Evolutionary conservation across 2,797 vertebrate genomes (phyloP).

Genomic region (Tolypeutes matacus): DNA sequence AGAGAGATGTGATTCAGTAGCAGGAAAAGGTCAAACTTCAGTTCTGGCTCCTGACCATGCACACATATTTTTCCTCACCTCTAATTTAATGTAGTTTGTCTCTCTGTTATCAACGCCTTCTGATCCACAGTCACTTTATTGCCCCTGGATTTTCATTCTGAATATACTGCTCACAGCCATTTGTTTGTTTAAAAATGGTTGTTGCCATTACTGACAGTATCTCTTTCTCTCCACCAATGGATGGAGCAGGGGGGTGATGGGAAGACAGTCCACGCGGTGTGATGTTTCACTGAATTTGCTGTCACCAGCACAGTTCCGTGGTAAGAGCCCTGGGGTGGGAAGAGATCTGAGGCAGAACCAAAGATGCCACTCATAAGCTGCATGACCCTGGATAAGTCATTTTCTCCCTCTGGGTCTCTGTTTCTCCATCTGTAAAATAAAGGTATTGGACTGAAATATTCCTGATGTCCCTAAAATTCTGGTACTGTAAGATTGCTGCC

Average conservation of each 20-base stretch:
- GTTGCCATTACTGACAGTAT: not conserved
- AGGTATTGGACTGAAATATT: fast-evolving
- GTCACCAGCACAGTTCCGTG: fast-evolving
- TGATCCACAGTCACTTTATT: not conserved
- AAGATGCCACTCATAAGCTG: fast-evolving
- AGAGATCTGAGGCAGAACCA: fast-evolving
- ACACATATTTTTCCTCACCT: fast-evolving
- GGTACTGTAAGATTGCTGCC: fast-evolving
- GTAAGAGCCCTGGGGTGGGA: not conserved
- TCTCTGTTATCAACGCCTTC: not conserved
- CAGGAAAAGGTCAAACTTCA: fast-evolving
- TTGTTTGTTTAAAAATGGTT: slow-evolving; percentile 19
- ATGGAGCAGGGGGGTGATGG: not conserved
- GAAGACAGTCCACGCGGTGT: fast-evolving
- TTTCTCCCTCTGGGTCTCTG: fast-evolving
- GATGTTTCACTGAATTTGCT: fast-evolving
- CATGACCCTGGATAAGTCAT: not conserved
- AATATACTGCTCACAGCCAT: not conserved
- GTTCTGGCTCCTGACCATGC: fast-evolving
- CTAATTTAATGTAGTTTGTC: fast-evolving
- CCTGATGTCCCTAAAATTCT: fast-evolving
- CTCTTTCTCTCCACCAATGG: not conserved
- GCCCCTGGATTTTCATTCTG: not conserved
- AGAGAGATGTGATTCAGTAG: fast-evolving
- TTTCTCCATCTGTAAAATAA: not conserved